Evolutionary conservation across 2,888 invertebrate species (phyloP), one percentile per base, ranked within the genome.

Genomic region (Orgyia antiqua): DNA sequence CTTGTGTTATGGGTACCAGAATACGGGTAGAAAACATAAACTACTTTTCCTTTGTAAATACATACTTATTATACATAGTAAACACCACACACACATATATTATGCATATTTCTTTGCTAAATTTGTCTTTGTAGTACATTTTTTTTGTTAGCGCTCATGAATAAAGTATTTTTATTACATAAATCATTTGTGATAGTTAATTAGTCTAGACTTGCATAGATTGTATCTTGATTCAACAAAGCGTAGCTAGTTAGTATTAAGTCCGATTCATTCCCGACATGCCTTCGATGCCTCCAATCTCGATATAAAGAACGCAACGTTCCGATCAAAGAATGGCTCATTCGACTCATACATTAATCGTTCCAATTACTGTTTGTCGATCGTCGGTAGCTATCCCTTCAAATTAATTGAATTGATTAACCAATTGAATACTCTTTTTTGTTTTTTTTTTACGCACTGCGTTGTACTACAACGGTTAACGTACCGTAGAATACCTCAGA

Each of bases 401-500:
- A 72, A 79, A 79, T 80, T 79, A 80, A 82, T 76, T 75, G 69
- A 72, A 76, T 75, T 78, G 78, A 80, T 80, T 73, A 75, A 73
- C 74, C 82, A 78, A 83, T 82, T 80, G 68, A 69, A 68, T 77
- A 70, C 62, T 64, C 8, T 24, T 65, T 67, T 72, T 70, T 9
- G 8, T 46, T 50, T 66, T 76, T 78, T 72, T 75, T 75, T 66
- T 55, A 45, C 45, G 51, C 47, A 52, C 57, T 48, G 51, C 25
- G 29, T 33, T 33, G 45, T 39, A 45, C 42, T 54, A 36, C 36
- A 27, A 34, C 24, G 28, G 28, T 35, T 38, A 37, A 41, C 50
- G 29, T 25, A 33, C 25, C 33, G 39, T 32, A 35, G 38, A 40
- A 35, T 49, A 38, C 40, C 29, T 9, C 15, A 31, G 33, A 40